These are phyloP conservation scores for Enteromius paludinosus DNA, from an alignment of 2,797 vertebrate genomes.

Conservation along the genomic window DNA sequence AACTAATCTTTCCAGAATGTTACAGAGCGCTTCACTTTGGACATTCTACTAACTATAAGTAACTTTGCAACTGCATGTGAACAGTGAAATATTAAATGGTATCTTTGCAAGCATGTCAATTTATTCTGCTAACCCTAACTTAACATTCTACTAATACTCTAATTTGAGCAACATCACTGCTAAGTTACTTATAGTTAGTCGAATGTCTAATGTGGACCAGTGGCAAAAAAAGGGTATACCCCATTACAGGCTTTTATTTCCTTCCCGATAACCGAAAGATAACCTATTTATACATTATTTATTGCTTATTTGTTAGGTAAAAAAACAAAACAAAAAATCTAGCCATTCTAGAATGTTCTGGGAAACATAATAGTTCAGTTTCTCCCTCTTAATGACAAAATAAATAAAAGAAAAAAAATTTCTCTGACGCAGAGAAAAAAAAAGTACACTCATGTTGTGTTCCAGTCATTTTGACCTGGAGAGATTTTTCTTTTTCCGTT, in stretches of 20 bases:
- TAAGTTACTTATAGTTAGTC: background rate
- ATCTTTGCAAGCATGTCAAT: background rate
- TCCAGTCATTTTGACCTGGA: too few species aligned
- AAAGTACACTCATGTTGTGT: background rate
- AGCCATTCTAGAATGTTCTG: background rate
- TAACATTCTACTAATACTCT: background rate
- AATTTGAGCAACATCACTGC: background rate
- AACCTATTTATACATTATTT: background rate
- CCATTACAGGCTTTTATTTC: background rate
- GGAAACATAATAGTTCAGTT: background rate
- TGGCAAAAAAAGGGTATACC: too few species aligned
- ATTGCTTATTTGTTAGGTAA: background rate
- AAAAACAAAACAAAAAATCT: too few species aligned
- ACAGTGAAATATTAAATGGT: background rate
- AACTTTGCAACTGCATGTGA: background rate
- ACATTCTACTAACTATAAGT: background rate
- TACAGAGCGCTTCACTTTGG: background rate
- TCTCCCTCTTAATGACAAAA: too few species aligned
- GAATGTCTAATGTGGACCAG: background rate
- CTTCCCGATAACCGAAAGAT: background rate
- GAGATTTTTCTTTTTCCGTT: too few species aligned
- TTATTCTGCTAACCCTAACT: background rate
- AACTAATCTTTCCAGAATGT: background rate
- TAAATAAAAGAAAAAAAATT: too few species aligned
- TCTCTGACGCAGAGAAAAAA: background rate